Conservation (phyloP, 2,113 vertebrate genomes). For the Dolichotis patagonum region DNA sequence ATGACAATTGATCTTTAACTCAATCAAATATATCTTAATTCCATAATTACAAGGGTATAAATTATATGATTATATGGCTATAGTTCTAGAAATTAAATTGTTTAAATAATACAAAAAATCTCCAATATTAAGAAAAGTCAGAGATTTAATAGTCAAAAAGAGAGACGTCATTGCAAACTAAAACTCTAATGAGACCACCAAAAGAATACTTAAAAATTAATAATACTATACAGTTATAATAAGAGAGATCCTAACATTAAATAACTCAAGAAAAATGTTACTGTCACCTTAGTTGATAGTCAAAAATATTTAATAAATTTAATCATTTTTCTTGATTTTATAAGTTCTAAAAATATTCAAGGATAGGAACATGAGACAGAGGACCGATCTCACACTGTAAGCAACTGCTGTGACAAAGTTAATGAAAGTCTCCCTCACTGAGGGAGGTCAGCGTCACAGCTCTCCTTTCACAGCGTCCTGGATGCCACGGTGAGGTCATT, state of each 20-base stretch:
- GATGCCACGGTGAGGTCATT: not conserved
- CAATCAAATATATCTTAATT: not conserved
- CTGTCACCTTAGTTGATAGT: not conserved
- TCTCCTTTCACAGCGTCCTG: not conserved
- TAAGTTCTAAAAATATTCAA: not conserved
- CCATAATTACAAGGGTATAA: not conserved
- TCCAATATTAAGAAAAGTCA: not conserved
- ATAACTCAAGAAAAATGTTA: conserved; percentile 23
- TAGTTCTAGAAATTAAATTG: conserved; percentile 32
- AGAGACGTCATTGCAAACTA: not conserved
- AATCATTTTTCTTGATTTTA: not conserved
- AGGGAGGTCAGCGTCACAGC: not conserved
- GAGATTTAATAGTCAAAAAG: not conserved
- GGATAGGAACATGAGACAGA: not conserved
- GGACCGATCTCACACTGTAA: not conserved
- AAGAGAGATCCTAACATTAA: not conserved
- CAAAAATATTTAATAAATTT: not conserved
- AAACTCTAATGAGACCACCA: not conserved
- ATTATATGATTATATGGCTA: not conserved
- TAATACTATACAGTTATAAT: not conserved
- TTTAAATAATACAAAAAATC: not conserved
- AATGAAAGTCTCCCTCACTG: not conserved
- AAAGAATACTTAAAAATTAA: not conserved
- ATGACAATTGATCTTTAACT: not conserved
- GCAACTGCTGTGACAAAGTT: not conserved